Evolutionary conservation across 1,140 invertebrate genomes (phyloP), one percentile per base, ranked within the genome.

Genomic region (Trachymyrmex septentrionalis): DNA sequence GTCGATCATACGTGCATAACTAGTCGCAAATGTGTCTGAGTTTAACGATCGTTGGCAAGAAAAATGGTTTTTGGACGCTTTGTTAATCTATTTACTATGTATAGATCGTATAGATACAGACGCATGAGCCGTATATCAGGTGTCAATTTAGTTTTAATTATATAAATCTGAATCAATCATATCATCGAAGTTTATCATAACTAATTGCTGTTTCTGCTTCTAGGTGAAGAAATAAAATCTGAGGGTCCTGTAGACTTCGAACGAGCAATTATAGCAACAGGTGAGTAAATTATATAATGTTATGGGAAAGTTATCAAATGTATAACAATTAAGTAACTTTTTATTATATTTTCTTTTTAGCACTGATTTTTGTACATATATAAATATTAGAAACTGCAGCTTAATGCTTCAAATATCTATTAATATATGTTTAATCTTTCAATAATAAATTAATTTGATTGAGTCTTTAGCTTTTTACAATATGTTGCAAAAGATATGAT

Each of bases 161-260:
- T 61, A 14, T n/a, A 24, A 50, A 27, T 67, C 2, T 38, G n/a
- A 30, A 88, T 4, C 38, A 72, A n/a, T 19, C 10, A 3, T 44
- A 44, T 71, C 7, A 10, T 12, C 34, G 2, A 3, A 5, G 4
- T 57, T 64, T 71, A 67, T n/a, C 19, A 30, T 21, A 87, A 80
- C 48, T 81, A 48, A 73, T 21, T 12, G 1, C 27, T 81, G 10
- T 16, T 16, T 38, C 44, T 21, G 34, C 50, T 78, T 85, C 27
- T 34, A 93, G 92, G 87, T 71, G 91, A 92, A 50, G 89, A 91
- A 72, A 81, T 75, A 85, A 88, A 85, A 87, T 48, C 82, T 59
- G 92, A 91, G 34, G 88, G 88, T 66, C 90, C 92, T 44, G 92
- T 81, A 69, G 86, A 93, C 90, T 93, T 93, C 24, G 93, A 93